Percentiles rank a stretch among this genome's conserved stretches.
These are phyloP conservation scores for Hemicentrotus pulcherrimus DNA, from an alignment of 35 echinoderm and acorn worm species.

Conservation along the genomic window DNA sequence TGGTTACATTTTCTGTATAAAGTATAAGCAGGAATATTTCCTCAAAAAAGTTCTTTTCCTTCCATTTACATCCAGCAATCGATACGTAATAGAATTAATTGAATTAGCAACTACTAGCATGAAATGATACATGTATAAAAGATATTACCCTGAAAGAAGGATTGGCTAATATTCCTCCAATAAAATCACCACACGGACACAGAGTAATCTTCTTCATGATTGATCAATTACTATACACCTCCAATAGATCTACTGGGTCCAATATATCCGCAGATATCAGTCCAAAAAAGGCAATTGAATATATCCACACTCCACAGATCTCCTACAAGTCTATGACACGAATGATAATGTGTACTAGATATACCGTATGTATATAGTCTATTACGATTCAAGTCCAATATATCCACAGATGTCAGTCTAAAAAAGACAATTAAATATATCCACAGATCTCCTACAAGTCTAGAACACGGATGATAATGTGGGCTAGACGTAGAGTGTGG, in stretches of 20 bases:
- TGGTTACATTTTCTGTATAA: no score
- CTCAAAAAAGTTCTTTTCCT: no score
- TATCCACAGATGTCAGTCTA: neutral
- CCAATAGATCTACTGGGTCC: no score
- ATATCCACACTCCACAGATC: no score
- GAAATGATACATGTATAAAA: no score
- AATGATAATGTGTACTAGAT: neutral
- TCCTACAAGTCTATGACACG: neutral
- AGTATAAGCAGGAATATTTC: no score
- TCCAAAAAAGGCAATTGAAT: no score
- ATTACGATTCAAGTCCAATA: neutral
- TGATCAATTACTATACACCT: neutral
- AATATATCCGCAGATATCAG: no score
- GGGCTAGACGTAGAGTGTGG: no score
- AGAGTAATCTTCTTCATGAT: neutral
- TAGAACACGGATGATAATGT: neutral
- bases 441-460: neutral
- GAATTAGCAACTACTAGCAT: neutral
- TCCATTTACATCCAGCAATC: no score
- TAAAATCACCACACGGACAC: neutral
- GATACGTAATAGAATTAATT: neutral
- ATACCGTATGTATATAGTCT: no score
- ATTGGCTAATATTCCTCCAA: conserved; percentile 4
- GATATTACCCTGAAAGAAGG: neutral
- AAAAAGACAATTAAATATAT: neutral